Evolutionary conservation across 92 coral and sea anemone species (phyloP).

Genomic region (Parazoanthus atlanticus): DNA sequence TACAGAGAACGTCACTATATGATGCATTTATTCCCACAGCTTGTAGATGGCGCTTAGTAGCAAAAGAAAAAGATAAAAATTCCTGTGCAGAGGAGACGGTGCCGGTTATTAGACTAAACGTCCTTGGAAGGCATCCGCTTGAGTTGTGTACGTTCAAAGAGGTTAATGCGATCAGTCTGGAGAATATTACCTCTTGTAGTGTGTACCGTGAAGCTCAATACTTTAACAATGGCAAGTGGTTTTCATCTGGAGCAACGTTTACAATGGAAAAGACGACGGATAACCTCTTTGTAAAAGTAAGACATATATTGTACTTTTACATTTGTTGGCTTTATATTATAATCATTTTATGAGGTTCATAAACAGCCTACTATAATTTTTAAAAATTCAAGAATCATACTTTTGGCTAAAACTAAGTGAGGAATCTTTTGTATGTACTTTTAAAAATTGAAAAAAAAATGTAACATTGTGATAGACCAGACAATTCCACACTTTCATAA

Average conservation of each 20-base stretch:
- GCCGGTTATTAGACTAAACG: conserved; percentile 18
- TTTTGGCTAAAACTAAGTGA: no score
- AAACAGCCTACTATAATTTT: no score
- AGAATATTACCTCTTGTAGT: neutral
- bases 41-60: conserved; percentile 34
- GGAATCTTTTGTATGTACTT: no score
- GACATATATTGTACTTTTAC: no score
- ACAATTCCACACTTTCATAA: no score
- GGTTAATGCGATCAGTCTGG: neutral
- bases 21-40: neutral
- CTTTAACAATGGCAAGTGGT: conserved; percentile 3
- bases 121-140: conserved; percentile 11
- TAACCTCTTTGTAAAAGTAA: conserved; percentile 7
- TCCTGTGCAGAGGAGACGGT: conserved; percentile 18
- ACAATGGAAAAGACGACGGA: neutral
- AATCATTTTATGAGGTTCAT: no score
- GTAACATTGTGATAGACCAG: no score
- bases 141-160: neutral
- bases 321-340: no score
- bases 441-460: no score
- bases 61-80: neutral
- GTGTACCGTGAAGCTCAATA: neutral
- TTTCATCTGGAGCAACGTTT: conserved; percentile 6
- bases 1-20: no score
- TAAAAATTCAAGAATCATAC: no score